A percentile compares a stretch with the other conserved stretches of the same genome.
phyloP scores from a whole-genome alignment of 2,113 vertebrate genomes.

The Microcebus ravelobensis region DNA sequence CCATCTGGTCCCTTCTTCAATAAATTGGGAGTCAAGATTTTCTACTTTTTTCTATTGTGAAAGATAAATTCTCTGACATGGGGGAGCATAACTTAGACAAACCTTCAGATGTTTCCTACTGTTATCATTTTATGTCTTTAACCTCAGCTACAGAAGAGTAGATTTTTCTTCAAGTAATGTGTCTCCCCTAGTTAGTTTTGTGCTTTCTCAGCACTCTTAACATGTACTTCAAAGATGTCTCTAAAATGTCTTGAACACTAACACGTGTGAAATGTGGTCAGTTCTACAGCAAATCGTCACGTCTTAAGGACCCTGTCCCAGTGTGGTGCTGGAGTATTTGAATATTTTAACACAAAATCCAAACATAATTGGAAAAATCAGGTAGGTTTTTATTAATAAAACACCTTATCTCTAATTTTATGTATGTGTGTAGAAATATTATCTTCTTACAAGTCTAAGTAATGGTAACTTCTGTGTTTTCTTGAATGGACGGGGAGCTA shows the following conservation, averaged over 20 bases:
- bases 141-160: not conserved
- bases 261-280: slow-evolving; percentile 77
- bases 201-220: not conserved
- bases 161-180: not conserved
- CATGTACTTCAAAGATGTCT: not conserved
- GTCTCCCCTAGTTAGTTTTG: not conserved
- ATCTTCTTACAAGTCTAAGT: not conserved
- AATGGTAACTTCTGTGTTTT: slow-evolving; percentile 7
- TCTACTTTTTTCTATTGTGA: not conserved
- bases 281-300: slow-evolving; percentile 91
- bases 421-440: not conserved
- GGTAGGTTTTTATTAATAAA: slow-evolving; percentile 81
- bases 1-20: not conserved
- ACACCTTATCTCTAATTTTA: slow-evolving; percentile 5
- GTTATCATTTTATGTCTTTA: not conserved
- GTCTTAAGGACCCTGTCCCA: slow-evolving; percentile 91
- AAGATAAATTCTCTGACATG: not conserved
- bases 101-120: not conserved
- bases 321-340: slow-evolving; percentile 90
- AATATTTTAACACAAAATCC: slow-evolving; percentile 91
- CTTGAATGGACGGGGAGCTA: not conserved
- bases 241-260: slow-evolving; percentile 44
- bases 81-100: not conserved
- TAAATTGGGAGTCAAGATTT: not conserved
- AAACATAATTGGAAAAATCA: slow-evolving; percentile 91